phyloP scores from a whole-genome alignment of 1,140 invertebrate species.

The Chymomyza costata region DNA sequence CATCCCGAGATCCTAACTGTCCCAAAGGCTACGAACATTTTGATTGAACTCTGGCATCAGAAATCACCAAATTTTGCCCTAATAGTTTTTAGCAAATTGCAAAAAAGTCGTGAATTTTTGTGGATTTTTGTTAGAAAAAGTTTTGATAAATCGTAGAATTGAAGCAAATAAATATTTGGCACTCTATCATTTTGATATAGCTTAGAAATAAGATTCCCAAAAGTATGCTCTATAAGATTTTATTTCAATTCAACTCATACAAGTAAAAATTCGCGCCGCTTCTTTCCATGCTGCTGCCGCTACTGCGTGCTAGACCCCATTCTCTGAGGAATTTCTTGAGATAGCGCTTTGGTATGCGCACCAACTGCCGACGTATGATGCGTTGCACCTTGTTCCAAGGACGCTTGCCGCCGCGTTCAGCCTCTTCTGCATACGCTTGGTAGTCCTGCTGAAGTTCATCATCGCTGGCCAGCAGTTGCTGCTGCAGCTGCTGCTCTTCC shows the following conservation, averaged over 20 bases:
- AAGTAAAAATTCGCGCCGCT: neutral
- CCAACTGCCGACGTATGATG: slow-evolving; percentile 47
- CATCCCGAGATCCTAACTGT: no score
- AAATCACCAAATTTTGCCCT: no score
- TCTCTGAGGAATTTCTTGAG: slow-evolving; percentile 44
- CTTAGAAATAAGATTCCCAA: slow-evolving; percentile 13
- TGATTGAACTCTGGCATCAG: no score
- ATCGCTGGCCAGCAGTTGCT: neutral
- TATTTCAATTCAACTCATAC: no score
- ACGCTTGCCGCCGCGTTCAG: slow-evolving; percentile 40
- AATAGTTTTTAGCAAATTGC: no score
- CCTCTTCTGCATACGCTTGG: slow-evolving; percentile 16
- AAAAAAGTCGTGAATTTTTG: no score
- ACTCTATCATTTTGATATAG: no score
- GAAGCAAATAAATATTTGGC: no score
- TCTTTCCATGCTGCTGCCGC: neutral
- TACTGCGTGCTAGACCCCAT: slow-evolving; percentile 42
- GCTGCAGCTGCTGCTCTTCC: neutral
- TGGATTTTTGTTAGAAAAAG: no score
- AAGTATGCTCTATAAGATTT: no score
- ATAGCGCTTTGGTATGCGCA: slow-evolving; percentile 52
- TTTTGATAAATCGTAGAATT: no score
- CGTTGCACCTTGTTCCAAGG: slow-evolving; percentile 59
- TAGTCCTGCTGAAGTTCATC: slow-evolving; percentile 1
- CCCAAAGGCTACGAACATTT: no score